These are phyloP conservation scores for Cyclophora punctaria DNA, from an alignment of 2,888 invertebrate species.

Conservation along the genomic window DNA sequence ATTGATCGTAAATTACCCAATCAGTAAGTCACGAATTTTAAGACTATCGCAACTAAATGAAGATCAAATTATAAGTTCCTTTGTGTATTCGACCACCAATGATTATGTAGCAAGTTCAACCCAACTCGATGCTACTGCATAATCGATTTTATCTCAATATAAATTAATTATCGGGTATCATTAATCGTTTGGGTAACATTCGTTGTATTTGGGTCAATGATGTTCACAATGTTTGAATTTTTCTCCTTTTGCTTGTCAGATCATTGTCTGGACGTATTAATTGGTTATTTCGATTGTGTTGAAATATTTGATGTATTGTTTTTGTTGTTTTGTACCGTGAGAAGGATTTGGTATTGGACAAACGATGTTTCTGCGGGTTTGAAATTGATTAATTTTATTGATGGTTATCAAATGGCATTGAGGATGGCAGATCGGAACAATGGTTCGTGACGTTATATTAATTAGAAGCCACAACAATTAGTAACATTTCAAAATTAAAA, in stretches of 20 bases:
- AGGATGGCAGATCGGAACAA: no score
- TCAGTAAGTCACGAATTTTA: constrained; percentile 6
- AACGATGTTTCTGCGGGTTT: no score
- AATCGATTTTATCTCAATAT: constrained; percentile 26
- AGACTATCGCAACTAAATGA: constrained; percentile 34
- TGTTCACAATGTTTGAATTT: constrained; percentile 37
- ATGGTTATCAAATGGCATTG: no score
- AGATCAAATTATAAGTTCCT: constrained; percentile 47
- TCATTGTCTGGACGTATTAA: constrained; percentile 26
- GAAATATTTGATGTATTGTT: constrained; percentile 22
- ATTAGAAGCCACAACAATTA: no score
- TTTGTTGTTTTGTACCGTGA: background rate
- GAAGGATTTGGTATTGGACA: background rate
- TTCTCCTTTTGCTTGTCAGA: constrained; percentile 31
- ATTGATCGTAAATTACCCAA: no score
- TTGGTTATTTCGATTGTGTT: constrained; percentile 31
- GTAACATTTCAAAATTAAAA: no score
- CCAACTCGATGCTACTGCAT: constrained; percentile 25
- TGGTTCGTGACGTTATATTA: no score
- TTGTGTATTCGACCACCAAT: constrained; percentile 37
- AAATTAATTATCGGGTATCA: constrained; percentile 47
- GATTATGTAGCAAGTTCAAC: constrained; percentile 31
- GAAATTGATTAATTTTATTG: no score
- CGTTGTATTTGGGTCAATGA: constrained; percentile 51
- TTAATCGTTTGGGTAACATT: constrained; percentile 41